Percentiles rank a stretch among this genome's conserved stretches.
phyloP scores from a whole-genome alignment of 23 tunicate species.

The Ascidia mentula region DNA sequence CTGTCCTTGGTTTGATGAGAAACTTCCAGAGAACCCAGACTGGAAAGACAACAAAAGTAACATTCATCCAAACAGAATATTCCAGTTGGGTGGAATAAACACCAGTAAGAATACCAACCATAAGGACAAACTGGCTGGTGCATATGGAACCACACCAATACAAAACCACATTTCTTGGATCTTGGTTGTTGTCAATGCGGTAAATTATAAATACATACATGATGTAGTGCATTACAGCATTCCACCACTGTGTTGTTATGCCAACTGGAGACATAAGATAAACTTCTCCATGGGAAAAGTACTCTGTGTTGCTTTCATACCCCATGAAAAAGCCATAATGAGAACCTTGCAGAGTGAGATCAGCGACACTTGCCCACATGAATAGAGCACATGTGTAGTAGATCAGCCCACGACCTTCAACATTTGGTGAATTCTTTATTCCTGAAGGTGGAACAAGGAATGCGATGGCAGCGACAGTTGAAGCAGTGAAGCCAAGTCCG shows the following conservation, averaged over 20 bases:
- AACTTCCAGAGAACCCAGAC: slow-evolving; percentile 45
- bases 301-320: slow-evolving; percentile 7
- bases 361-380: slow-evolving; percentile 67
- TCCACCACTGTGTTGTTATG: slow-evolving; percentile 42
- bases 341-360: slow-evolving; percentile 25
- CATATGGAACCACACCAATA: slow-evolving; percentile 68
- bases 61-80: slow-evolving; percentile 42
- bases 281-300: slow-evolving; percentile 56
- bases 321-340: slow-evolving; percentile 33
- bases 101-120: slow-evolving; percentile 46
- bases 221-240: slow-evolving; percentile 45
- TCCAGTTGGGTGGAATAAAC: slow-evolving; percentile 28
- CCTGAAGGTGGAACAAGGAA: slow-evolving; percentile 15
- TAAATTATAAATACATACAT: slow-evolving; percentile 48
- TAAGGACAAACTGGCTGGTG: slow-evolving; percentile 43
- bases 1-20: slow-evolving; percentile 27
- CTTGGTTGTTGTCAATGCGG: slow-evolving; percentile 51
- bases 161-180: slow-evolving; percentile 37
- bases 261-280: slow-evolving; percentile 58
- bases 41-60: slow-evolving; percentile 41
- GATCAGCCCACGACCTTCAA: slow-evolving; percentile 38
- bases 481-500: slow-evolving; percentile 11
- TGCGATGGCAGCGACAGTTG: background rate
- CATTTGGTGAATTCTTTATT: background rate
- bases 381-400: slow-evolving; percentile 78